A percentile compares a stretch with the other conserved stretches of the same genome.
These are phyloP conservation scores for Lasioglossum figueresi DNA, from an alignment of 2,888 invertebrate genomes.

Conservation along the genomic window DNA sequence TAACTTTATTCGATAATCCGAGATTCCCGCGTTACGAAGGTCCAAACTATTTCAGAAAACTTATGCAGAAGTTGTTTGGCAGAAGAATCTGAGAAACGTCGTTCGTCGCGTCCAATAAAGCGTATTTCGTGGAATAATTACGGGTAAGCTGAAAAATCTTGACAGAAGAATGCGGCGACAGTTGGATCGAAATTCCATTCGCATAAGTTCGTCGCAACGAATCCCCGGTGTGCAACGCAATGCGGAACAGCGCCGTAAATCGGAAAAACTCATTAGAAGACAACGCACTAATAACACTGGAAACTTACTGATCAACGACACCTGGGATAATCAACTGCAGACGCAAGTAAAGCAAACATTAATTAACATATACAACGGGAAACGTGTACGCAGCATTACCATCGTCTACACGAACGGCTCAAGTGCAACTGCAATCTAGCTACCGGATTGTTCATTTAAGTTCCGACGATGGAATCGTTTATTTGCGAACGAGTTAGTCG, in stretches of 20 bases:
- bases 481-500: neutral
- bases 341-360: constrained; percentile 65
- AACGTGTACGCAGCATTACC: constrained; percentile 24
- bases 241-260: neutral
- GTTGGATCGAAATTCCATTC: constrained; percentile 23
- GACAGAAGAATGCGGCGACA: constrained; percentile 44
- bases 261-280: constrained; percentile 32
- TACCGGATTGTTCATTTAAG: constrained; percentile 16
- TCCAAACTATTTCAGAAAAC: neutral
- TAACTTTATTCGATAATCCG: neutral
- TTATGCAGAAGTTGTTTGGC: neutral
- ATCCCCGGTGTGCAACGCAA: neutral
- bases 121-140: neutral
- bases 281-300: constrained; percentile 59
- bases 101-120: neutral
- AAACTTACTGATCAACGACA: constrained; percentile 59
- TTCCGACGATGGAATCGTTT: constrained; percentile 20
- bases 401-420: constrained; percentile 9
- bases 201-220: constrained; percentile 14
- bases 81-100: neutral
- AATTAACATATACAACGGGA: constrained; percentile 64
- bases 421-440: constrained; percentile 21
- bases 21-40: neutral
- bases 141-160: neutral
- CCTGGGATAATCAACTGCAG: constrained; percentile 65